phyloP scores from a whole-genome alignment of 2,888 invertebrate genomes.

The Acronicta psi region DNA sequence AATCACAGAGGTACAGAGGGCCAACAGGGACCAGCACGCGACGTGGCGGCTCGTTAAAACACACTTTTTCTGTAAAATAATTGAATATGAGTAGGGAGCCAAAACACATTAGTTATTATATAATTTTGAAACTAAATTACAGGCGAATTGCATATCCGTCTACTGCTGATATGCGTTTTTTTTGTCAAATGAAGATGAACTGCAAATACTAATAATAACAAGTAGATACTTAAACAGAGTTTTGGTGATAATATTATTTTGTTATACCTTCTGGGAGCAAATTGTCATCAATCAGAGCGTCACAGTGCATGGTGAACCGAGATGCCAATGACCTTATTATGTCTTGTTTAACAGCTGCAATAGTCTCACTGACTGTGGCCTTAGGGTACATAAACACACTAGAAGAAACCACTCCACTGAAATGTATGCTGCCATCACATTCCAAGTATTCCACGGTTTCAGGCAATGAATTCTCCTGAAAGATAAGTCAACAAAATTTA shows the following conservation, averaged over 20 bases:
- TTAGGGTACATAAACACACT: slow-evolving; percentile 94
- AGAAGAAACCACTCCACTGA: slow-evolving; percentile 92
- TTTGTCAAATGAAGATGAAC: too few relatives aligned
- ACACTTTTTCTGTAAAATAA: slow-evolving; percentile 90
- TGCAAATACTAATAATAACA: too few relatives aligned
- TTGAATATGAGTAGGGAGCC: background rate
- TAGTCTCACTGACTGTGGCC: slow-evolving; percentile 92
- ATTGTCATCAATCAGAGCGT: slow-evolving; percentile 95
- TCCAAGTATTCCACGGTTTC: slow-evolving; percentile 86
- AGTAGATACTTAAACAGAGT: too few relatives aligned
- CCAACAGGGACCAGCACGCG: slow-evolving; percentile 93
- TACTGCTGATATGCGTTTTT: too few relatives aligned
- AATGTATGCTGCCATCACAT: slow-evolving; percentile 91
- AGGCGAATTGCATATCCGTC: too few relatives aligned
- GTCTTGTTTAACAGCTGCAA: slow-evolving; percentile 93
- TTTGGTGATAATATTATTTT: background rate
- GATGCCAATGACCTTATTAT: slow-evolving; percentile 95
- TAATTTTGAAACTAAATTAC: too few relatives aligned
- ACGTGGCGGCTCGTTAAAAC: slow-evolving; percentile 96
- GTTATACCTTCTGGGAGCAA: slow-evolving; percentile 90
- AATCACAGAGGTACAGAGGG: slow-evolving; percentile 94
- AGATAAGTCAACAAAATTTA: slow-evolving; percentile 25
- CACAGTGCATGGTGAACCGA: slow-evolving; percentile 97
- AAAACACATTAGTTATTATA: too few relatives aligned
- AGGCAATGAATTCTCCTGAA: slow-evolving; percentile 82